Evolutionary conservation across 1,140 invertebrate species (phyloP).

Genomic region (Drosophila sucinea): DNA sequence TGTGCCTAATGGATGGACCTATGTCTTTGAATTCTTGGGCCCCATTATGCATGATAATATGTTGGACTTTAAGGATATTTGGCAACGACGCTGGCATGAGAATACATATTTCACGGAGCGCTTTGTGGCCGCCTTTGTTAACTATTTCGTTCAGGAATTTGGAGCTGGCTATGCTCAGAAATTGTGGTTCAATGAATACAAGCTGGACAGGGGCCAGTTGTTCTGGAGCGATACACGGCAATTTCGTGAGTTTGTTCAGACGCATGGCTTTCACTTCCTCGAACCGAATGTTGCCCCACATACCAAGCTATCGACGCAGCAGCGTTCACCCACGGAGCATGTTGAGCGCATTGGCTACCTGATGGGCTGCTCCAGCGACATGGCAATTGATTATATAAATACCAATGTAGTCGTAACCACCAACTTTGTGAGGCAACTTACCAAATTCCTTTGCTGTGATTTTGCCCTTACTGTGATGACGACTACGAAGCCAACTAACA

Average conservation of each 20-base stretch:
- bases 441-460: constrained; percentile 79
- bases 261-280: constrained; percentile 64
- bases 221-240: constrained; percentile 64
- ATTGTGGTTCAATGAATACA: constrained; percentile 71
- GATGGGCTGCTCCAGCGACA: constrained; percentile 57
- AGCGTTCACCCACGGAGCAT: constrained; percentile 57
- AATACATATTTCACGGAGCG: constrained; percentile 45
- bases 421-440: constrained; percentile 69
- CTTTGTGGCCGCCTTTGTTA: constrained; percentile 71
- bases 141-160: constrained; percentile 71
- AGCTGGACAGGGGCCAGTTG: constrained; percentile 64
- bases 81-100: constrained; percentile 64
- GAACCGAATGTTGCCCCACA: constrained; percentile 40
- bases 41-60: constrained; percentile 62
- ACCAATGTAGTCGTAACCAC: constrained; percentile 73
- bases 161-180: constrained; percentile 68
- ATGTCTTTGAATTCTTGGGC: constrained; percentile 76
- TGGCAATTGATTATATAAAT: constrained; percentile 78
- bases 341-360: constrained; percentile 66
- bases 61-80: constrained; percentile 65
- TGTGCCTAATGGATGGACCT: constrained; percentile 75
- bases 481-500: constrained; percentile 22
- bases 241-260: constrained; percentile 60
- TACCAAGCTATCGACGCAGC: constrained; percentile 21
- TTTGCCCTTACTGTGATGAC: constrained; percentile 68